Evolutionary conservation across 2,888 invertebrate genomes (phyloP), one percentile per base, ranked within the genome.

Genomic region (Anaspis maculata): DNA sequence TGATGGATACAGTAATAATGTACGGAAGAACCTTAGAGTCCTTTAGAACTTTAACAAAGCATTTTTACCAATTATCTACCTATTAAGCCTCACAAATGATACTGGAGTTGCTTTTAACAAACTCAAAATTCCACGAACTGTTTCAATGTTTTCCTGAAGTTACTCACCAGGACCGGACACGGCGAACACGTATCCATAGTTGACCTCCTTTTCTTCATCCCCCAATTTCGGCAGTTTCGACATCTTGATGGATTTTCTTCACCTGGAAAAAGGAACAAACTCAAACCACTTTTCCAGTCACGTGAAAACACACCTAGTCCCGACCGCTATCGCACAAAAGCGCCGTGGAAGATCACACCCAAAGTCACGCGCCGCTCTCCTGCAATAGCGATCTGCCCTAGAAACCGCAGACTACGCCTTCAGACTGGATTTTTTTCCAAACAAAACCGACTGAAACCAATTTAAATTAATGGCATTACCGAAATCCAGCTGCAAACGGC

Each of bases 111-210:
- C n/a, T n/a, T n/a, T n/a, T n/a, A n/a, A n/a, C n/a, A n/a, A n/a
- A n/a, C n/a, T n/a, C n/a, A n/a, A n/a, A n/a, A n/a, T n/a, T n/a
- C n/a, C n/a, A n/a, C n/a, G n/a, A n/a, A n/a, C n/a, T n/a, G n/a
- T n/a, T n/a, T n/a, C n/a, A n/a, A n/a, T n/a, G n/a, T n/a, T n/a
- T n/a, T n/a, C n/a, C n/a, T n/a, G n/a, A n/a, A n/a, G n/a, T n/a
- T 29, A 43, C 68, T 67, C 67, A 95, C 95, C 96, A 69, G 97
- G 97, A 51, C 98, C 98, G 34, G 97, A 98, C 13, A 98, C 98
- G 24, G 94, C 96, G 61, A 79, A 91, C 23, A 98, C 97, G 67
- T 85, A 95, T 49, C 98, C 98, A 66, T 87, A 95, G 58, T 69
- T 77, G 25, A 81, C 76, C 69, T 98, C 97, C 56, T 75, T 79